phyloP scores from a whole-genome alignment of 2,797 vertebrate genomes.

The Graptemys geographica region DNA sequence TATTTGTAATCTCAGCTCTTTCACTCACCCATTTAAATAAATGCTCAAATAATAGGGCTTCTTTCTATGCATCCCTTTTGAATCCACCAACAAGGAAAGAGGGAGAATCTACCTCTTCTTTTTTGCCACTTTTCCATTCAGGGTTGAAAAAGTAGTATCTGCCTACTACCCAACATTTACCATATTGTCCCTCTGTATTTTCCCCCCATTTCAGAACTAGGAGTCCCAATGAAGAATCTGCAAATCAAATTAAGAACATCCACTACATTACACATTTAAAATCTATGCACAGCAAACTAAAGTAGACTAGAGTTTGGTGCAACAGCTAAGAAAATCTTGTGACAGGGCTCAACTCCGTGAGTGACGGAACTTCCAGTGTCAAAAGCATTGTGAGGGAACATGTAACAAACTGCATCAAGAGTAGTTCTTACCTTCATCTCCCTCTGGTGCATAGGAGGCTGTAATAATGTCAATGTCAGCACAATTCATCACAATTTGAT shows the following conservation, averaged over 20 bases:
- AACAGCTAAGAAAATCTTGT: background rate
- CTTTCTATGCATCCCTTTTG: background rate
- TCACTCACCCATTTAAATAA: background rate
- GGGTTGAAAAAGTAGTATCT: background rate
- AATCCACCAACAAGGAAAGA: background rate
- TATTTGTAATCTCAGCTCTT: background rate
- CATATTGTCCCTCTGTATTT: background rate
- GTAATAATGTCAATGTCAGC: constrained; percentile 99
- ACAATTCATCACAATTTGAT: constrained; percentile 99
- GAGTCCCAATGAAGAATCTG: background rate
- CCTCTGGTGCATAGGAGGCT: constrained; percentile 93
- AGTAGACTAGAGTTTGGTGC: background rate
- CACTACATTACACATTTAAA: background rate
- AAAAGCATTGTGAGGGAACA: background rate
- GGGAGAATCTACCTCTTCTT: background rate
- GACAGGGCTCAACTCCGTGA: background rate
- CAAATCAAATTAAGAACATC: background rate
- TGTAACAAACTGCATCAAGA: background rate
- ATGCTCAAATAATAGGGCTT: background rate
- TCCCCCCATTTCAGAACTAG: background rate
- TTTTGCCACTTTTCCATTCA: background rate
- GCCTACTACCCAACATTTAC: background rate
- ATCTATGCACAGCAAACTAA: background rate
- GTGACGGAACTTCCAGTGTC: fast-evolving
- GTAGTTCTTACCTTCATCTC: constrained; percentile 90